Evolutionary conservation across 2,113 vertebrate species (phyloP).

Genomic region (Vicugna pacos): DNA sequence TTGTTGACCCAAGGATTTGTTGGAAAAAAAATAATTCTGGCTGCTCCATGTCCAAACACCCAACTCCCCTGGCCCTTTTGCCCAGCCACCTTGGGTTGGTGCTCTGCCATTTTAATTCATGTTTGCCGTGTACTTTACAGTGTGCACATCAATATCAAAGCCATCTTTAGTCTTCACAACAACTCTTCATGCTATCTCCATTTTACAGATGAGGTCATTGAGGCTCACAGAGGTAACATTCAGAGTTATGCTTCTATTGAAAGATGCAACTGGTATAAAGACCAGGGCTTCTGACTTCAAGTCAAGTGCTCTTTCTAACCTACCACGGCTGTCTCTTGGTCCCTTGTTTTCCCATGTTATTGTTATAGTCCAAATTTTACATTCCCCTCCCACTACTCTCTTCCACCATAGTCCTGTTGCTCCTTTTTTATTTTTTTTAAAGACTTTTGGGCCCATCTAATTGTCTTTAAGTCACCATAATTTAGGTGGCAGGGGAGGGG

Average conservation of each 20-base stretch:
- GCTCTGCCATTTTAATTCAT: background rate
- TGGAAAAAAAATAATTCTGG: background rate
- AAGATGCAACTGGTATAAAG: background rate
- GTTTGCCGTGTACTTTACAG: background rate
- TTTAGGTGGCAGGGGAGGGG: background rate
- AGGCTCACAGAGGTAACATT: background rate
- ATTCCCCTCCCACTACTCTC: background rate
- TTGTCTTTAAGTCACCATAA: background rate
- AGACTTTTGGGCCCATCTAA: background rate
- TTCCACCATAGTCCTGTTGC: background rate
- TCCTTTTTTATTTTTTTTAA: background rate
- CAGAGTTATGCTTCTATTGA: background rate
- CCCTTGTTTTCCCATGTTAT: background rate
- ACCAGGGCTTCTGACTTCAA: background rate
- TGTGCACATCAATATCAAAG: background rate
- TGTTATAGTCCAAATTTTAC: background rate
- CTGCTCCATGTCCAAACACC: background rate
- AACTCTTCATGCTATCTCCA: background rate
- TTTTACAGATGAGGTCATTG: background rate
- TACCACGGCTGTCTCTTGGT: too few relatives aligned
- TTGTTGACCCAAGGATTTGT: background rate
- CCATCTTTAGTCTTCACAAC: background rate
- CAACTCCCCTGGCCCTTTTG: background rate
- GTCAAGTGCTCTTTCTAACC: background rate
- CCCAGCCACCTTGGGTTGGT: background rate